Percentiles rank a stretch among this genome's conserved stretches.
Evolutionary conservation across 1,140 invertebrate genomes (phyloP).

Genomic region (Atopsyche davidsoni): DNA sequence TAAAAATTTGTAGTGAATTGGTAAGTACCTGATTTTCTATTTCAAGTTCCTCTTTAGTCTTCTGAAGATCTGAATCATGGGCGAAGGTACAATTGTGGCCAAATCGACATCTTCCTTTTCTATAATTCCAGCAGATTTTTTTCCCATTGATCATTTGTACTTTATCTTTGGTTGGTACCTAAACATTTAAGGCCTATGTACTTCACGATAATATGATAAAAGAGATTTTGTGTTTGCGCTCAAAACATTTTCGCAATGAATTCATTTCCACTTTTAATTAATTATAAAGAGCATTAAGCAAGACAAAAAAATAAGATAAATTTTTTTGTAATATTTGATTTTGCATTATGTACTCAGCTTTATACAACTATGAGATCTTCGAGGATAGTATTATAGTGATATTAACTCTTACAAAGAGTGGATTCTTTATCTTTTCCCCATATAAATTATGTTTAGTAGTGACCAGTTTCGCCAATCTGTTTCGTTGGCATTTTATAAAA

Average conservation of each 20-base stretch:
- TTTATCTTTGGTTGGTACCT: slow-evolving; percentile 62
- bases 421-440: too few species aligned
- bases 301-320: too few species aligned
- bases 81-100: slow-evolving; percentile 89
- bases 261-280: too few species aligned
- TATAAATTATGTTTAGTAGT: too few species aligned
- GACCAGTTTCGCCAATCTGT: too few species aligned
- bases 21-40: slow-evolving; percentile 44
- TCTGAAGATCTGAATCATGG: slow-evolving; percentile 79
- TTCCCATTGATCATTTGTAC: slow-evolving; percentile 75
- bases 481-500: not conserved
- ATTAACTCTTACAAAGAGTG: too few species aligned
- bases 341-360: too few species aligned
- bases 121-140: slow-evolving; percentile 90
- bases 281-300: too few species aligned
- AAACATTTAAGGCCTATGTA: slow-evolving; percentile 50
- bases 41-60: slow-evolving; percentile 50
- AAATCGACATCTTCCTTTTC: slow-evolving; percentile 83
- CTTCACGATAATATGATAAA: slow-evolving; percentile 43
- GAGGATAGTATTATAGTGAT: too few species aligned
- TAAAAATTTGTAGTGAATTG: slow-evolving; percentile 27
- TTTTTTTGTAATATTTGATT: too few species aligned
- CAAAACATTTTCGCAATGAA: too few species aligned
- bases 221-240: slow-evolving; percentile 17
- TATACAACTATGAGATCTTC: too few species aligned